Base-by-base conservation (phyloP, 2,113 vertebrate species). In the Aplodontia rufa region DNA sequence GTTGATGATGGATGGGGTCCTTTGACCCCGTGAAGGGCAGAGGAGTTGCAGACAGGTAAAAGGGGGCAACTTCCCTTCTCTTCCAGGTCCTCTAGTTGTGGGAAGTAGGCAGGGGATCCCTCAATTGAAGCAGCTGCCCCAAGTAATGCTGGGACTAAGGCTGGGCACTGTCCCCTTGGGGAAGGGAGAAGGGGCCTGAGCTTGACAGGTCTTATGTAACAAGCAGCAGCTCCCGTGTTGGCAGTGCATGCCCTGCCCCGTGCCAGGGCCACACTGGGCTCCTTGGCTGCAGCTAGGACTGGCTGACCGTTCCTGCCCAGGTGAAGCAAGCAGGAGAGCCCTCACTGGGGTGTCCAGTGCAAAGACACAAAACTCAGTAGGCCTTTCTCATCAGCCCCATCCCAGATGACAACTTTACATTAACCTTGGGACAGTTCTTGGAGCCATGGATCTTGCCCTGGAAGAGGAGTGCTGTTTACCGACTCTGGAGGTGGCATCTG, bases 161-260 rank as follows among this genome's bases (percentile, higher is more conserved):
- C 60, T 81, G 95, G 91, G 88, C 74, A 17, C 79, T 80, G 81
- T 78, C 90, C 82, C 68, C 76, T 30, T n/a, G 40, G 94, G 89
- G 72, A 95, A 80, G 94, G 28, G 71, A 89, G 53, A 97, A 94
- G 95, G 94, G 95, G 89, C 94, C 87, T 6, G 82, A 80, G 86
- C 79, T 91, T 97, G 96, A 93, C 95, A 87, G 87, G 64, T 90
- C 88, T 98, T 97, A 98, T 30, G 82, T 97, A 97, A 97, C 95
- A 97, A 81, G 95, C 97, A 88, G 72, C 91, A 68, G 93, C 91
- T 88, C 95, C 95, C 30, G 20, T 76, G 92, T 88, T 96, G 97
- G 95, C 94, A 96, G 69, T 91, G 96, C 69, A 5, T 96, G 96
- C 78, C 53, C 86, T 87, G 93, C 94, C 93, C 82, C 35, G 84